Conservation (phyloP, 2,888 invertebrate genomes). For the Acronicta psi region DNA sequence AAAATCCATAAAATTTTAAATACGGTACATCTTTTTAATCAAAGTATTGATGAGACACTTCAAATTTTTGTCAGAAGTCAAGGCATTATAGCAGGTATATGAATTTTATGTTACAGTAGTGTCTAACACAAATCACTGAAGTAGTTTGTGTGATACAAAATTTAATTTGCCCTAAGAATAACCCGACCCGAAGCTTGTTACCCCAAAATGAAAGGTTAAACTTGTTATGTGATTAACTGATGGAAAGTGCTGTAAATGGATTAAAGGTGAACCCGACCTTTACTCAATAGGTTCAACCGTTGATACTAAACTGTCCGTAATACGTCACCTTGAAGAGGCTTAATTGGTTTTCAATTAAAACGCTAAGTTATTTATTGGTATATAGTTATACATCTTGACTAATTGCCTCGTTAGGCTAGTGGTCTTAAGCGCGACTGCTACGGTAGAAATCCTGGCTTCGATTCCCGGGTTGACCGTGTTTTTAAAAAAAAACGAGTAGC, state of each 20-base stretch:
- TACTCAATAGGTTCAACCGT: conserved; percentile 29
- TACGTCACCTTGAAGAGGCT: conserved; percentile 14
- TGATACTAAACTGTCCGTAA: conserved; percentile 26
- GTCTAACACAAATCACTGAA: conserved; percentile 23
- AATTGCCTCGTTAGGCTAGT: too few relatives aligned
- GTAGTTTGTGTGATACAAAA: conserved; percentile 33
- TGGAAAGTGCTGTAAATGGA: conserved; percentile 53
- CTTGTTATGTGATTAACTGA: conserved; percentile 49
- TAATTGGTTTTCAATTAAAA: conserved; percentile 20
- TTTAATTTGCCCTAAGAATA: conserved; percentile 32
- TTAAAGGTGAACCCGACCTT: conserved; percentile 50
- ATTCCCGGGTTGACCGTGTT: too few relatives aligned
- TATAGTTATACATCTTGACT: too few relatives aligned
- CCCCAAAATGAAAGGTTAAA: conserved; percentile 44
- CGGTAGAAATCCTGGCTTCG: too few relatives aligned
- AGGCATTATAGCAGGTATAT: too few relatives aligned
- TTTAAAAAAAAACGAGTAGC: too few relatives aligned
- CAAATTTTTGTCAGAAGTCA: conserved; percentile 13
- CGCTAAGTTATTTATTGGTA: conserved; percentile 2
- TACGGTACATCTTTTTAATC: too few relatives aligned
- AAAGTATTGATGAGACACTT: not conserved
- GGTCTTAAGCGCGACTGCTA: too few relatives aligned
- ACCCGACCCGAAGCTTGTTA: conserved; percentile 20
- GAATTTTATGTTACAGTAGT: too few relatives aligned
- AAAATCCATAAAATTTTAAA: too few relatives aligned